These are phyloP conservation scores for Terrapene triunguis DNA, from an alignment of 2,113 vertebrate species.

Conservation along the genomic window DNA sequence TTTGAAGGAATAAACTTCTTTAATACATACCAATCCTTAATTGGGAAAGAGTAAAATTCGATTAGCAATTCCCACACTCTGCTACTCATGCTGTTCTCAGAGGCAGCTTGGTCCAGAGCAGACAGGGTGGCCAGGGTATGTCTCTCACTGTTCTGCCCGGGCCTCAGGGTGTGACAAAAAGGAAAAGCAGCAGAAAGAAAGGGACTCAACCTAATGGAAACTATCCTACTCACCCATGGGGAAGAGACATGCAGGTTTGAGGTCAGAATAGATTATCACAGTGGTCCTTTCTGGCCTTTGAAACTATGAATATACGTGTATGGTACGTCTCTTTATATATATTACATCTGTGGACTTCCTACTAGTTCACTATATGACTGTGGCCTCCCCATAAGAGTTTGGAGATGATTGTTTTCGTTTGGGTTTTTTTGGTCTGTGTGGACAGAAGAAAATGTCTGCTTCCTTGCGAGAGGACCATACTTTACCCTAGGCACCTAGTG, in stretches of 20 bases:
- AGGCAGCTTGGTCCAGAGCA: not conserved
- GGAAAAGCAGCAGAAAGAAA: not conserved
- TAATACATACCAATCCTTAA: conserved; percentile 1
- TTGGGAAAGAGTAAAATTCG: conserved; percentile 29
- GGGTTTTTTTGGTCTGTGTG: not conserved
- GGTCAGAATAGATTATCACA: not conserved
- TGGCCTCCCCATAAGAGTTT: not conserved
- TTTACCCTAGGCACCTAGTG: not conserved
- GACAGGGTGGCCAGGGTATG: conserved; percentile 14
- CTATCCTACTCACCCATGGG: not conserved
- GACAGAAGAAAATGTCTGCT: not conserved
- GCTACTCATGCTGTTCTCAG: not conserved
- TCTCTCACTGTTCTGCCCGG: not conserved
- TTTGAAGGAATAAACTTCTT: not conserved
- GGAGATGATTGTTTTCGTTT: not conserved
- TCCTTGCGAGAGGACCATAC: accelerated
- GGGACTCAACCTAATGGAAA: not conserved
- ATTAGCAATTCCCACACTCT: not conserved
- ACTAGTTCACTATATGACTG: not conserved
- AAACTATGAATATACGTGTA: not conserved
- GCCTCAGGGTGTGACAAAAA: not conserved
- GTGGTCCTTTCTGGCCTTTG: not conserved
- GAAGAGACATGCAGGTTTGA: not conserved
- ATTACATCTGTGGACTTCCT: accelerated
- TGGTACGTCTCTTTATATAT: not conserved